Evolutionary conservation across 2,888 invertebrate species (phyloP).

Genomic region (Dryadula phaetusa): DNA sequence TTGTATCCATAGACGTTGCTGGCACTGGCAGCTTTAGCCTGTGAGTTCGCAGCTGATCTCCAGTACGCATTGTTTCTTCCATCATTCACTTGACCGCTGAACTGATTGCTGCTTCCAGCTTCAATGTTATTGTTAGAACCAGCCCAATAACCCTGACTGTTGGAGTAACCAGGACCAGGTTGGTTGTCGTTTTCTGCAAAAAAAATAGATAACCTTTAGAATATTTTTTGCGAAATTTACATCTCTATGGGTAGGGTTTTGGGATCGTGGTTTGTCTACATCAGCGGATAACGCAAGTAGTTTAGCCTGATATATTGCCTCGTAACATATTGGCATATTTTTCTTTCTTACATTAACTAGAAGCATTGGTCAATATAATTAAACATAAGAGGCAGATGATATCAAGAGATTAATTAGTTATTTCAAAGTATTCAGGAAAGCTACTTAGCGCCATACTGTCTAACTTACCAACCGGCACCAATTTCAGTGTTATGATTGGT

Average conservation of each 20-base stretch:
- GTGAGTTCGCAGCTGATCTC: not conserved
- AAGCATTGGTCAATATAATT: not conserved
- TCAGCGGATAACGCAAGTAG: constrained; percentile 1
- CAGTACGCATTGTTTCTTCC: constrained; percentile 8
- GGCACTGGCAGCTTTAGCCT: not conserved
- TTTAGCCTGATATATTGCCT: not conserved
- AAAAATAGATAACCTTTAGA: not conserved
- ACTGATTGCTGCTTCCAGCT: not conserved
- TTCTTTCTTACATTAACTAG: not conserved
- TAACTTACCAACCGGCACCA: constrained; percentile 40
- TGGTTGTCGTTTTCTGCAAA: constrained; percentile 6
- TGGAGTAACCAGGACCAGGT: not conserved
- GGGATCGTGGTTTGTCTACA: not conserved
- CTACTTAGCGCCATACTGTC: constrained; percentile 22
- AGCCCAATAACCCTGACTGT: not conserved
- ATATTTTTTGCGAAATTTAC: not conserved
- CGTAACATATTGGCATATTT: not conserved
- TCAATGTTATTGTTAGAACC: not conserved
- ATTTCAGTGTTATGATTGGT: constrained; percentile 27
- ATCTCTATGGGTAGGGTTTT: not conserved
- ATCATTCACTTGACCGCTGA: not conserved
- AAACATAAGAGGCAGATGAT: not conserved
- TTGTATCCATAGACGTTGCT: not conserved
- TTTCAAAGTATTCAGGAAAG: constrained; percentile 6
- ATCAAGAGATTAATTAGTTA: not conserved